Evolutionary conservation across 2,888 invertebrate genomes (phyloP), one percentile per base, ranked within the genome.

Genomic region (Trichogramma dendrolimi): DNA sequence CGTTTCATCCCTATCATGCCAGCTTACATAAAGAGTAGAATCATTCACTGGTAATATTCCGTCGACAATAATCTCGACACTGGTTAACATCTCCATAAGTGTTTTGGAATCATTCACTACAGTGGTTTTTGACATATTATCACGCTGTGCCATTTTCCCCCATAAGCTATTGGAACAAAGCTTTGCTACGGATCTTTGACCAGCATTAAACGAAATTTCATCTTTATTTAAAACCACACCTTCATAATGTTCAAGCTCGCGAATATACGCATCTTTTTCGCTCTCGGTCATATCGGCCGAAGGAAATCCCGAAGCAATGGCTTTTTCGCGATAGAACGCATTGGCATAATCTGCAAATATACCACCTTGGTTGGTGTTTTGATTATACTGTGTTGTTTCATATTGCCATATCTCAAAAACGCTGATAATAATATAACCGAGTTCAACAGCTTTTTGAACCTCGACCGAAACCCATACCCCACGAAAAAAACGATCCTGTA

Each of bases 401-500:
- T n/a, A n/a, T n/a, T n/a, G n/a, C n/a, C n/a, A n/a, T n/a, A n/a
- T n/a, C 64, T 76, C 75, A 47, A 67, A 65, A 6, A 76, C 67
- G 50, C 75, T 65, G 0, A 71, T 4, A 14, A 79, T 67, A 52
- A 63, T 60, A 59, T 78, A 79, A 0, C 75, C 76, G 44, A 67
- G 67, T 55, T 67, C n/a, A n/a, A n/a, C n/a, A n/a, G n/a, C n/a
- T n/a, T n/a, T n/a, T n/a, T n/a, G n/a, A n/a, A n/a, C n/a, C 43
- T 79, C 78, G 27, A 72, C 72, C n/a, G n/a, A n/a, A n/a, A n/a
- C n/a, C n/a, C n/a, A n/a, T n/a, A n/a, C n/a, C n/a, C n/a, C n/a
- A n/a, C 0, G 70, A 68, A 11, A 75, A 72, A 75, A 72, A 79
- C 4, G 75, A 74, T 4, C 78, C 72, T 0, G 57, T 63, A 5